Evolutionary conservation across 2,888 invertebrate genomes (phyloP).

Genomic region (Drosophila robusta): DNA sequence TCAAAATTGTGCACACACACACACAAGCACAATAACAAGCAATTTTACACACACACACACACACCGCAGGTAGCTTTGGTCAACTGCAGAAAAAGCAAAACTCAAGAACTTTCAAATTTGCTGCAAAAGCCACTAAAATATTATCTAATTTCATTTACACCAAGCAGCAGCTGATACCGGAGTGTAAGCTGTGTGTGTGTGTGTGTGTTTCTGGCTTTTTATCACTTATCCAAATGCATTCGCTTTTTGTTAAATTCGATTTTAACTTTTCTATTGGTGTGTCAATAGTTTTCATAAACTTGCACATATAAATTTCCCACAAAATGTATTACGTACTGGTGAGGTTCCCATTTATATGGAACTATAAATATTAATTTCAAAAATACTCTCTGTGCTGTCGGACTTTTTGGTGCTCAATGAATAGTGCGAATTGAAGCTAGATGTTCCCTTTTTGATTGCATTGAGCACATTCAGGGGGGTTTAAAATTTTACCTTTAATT

Average conservation of each 20-base stretch:
- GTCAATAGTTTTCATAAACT: too few species aligned
- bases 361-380: too few species aligned
- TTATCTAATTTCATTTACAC: conserved; percentile 49
- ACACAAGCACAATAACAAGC: background rate
- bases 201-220: background rate
- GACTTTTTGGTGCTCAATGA: too few species aligned
- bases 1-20: conserved; percentile 25
- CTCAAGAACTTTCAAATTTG: conserved; percentile 32
- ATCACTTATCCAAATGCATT: too few species aligned
- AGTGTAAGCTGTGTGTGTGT: conserved; percentile 2
- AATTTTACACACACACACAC: conserved; percentile 1
- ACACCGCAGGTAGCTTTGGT: conserved; percentile 3
- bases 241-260: too few species aligned
- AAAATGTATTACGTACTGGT: background rate
- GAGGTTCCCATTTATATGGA: background rate
- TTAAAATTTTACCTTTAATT: too few species aligned
- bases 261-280: too few species aligned
- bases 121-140: conserved; percentile 28
- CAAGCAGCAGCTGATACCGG: conserved; percentile 17
- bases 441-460: too few species aligned
- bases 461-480: too few species aligned
- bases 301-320: background rate
- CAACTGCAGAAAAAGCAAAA: conserved; percentile 4
- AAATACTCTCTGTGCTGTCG: too few species aligned
- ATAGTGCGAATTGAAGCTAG: too few species aligned